Evolutionary conservation across 2,888 invertebrate genomes (phyloP), one percentile per base, ranked within the genome.

Genomic region (Dimorphilus gyrociliatus): DNA sequence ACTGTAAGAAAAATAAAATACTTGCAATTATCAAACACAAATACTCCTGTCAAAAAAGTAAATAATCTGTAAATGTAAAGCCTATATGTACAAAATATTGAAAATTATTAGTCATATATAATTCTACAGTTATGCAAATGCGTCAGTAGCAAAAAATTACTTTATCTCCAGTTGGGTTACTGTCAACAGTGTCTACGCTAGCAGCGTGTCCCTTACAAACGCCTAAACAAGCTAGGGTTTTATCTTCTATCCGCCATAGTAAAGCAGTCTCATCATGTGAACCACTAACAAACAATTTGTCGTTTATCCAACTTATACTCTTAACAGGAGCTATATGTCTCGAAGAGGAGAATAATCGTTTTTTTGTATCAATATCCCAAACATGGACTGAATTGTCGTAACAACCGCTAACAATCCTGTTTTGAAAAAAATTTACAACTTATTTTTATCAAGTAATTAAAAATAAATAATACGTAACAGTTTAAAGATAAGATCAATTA

Each of bases 221-320:
- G 36, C 78, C 75, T 17, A 78, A 68, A 53, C 81, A 80, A 42
- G 78, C 75, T 6, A 81, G 76, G 1, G 76, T 73, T 31, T 56
- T 55, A 6, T 35, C 43, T 17, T 45, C 33, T 56, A 55, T 86
- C 41, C 78, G 72, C 88, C 88, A 88, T 29, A 90, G 63, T 67
- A 81, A 75, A 0, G 78, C 78, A 2, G 81, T 81, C 60, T 88
- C 81, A 63, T 92, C 92, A 62, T 85, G 84, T 6, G 88, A 86
- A 5, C 76, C 81, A 65, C 59, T 59, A n/a, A 63, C 46, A 43
- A 66, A 64, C 25, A 10, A 8, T 21, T n/a, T 10, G 21, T n/a
- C n/a, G n/a, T 30, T 29, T 25, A 88, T 71, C 90, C 88, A 90
- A 7, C 76, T 69, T 0, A 88, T 81, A 18, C 78, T 77, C 67